A percentile compares a stretch with the other conserved stretches of the same genome.
Evolutionary conservation across 2,797 vertebrate species (phyloP).

Genomic region (Myotis findleyi): DNA sequence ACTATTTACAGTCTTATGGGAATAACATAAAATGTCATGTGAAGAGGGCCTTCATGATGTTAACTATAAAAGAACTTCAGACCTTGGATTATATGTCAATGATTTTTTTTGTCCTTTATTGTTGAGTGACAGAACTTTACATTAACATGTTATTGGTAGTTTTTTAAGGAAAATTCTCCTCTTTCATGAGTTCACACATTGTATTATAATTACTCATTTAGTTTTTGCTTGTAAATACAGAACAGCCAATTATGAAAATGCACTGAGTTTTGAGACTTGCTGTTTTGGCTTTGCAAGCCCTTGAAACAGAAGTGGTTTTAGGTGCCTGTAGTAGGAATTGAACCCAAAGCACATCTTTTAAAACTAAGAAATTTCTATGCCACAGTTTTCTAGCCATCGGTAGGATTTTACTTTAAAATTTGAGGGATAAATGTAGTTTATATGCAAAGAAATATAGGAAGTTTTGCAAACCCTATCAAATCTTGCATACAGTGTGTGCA

Average conservation of each 20-base stretch:
- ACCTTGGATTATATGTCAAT: constrained; percentile 36
- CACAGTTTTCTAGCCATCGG: neutral
- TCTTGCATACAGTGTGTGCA: neutral
- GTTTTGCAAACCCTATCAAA: constrained; percentile 27
- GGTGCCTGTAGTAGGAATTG: neutral
- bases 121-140: constrained; percentile 51
- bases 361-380: constrained; percentile 32
- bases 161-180: constrained; percentile 48
- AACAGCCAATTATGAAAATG: constrained; percentile 36
- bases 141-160: constrained; percentile 25
- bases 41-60: constrained; percentile 14
- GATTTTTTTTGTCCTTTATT: constrained; percentile 10
- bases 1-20: neutral
- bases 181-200: constrained; percentile 36
- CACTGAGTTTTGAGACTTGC: constrained; percentile 24
- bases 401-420: constrained; percentile 43
- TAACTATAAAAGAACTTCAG: constrained; percentile 39
- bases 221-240: constrained; percentile 51
- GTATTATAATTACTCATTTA: constrained; percentile 46
- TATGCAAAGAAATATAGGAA: constrained; percentile 25
- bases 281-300: constrained; percentile 43
- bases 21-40: constrained; percentile 25
- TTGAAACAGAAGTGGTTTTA: constrained; percentile 44
- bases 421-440: neutral
- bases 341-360: constrained; percentile 32